phyloP scores from a whole-genome alignment of 2,888 invertebrate genomes.

The Anthophora plumipes region DNA sequence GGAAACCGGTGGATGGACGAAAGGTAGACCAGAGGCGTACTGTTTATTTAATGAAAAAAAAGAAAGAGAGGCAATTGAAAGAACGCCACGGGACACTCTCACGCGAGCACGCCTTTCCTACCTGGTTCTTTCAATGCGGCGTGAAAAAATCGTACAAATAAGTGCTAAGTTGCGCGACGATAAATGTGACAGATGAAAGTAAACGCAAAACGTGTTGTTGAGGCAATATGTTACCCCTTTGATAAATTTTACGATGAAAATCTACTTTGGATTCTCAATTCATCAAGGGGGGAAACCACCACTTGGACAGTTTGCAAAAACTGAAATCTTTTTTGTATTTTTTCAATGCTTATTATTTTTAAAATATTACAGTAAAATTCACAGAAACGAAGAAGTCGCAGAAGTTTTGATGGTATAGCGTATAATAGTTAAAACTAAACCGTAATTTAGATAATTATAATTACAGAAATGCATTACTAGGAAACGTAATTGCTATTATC shows the following conservation, averaged over 20 bases:
- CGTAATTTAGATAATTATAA: too few relatives aligned
- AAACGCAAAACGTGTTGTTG: not conserved
- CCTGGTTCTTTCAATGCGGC: slow-evolving; percentile 36
- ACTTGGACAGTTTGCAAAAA: too few relatives aligned
- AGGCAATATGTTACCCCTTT: slow-evolving; percentile 22
- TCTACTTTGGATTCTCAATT: not conserved
- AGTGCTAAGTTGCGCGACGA: slow-evolving; percentile 53
- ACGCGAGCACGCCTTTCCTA: slow-evolving; percentile 13
- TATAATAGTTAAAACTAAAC: too few relatives aligned
- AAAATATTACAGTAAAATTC: too few relatives aligned
- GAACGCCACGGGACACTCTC: slow-evolving; percentile 56
- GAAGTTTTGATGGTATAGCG: too few relatives aligned
- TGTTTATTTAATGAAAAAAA: slow-evolving; percentile 66
- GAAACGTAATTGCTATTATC: too few relatives aligned
- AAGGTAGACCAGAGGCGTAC: slow-evolving; percentile 61
- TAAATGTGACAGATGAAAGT: not conserved
- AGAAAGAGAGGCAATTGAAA: slow-evolving; percentile 46
- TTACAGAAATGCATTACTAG: too few relatives aligned
- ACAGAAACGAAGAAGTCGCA: too few relatives aligned
- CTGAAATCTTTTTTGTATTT: too few relatives aligned
- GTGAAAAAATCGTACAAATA: slow-evolving; percentile 69
- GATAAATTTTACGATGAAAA: not conserved
- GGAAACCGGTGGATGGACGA: slow-evolving; percentile 57
- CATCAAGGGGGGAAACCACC: too few relatives aligned
- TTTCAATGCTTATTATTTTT: too few relatives aligned